Evolutionary conservation across 2,797 vertebrate species (phyloP).

Genomic region (Crax fasciolata): DNA sequence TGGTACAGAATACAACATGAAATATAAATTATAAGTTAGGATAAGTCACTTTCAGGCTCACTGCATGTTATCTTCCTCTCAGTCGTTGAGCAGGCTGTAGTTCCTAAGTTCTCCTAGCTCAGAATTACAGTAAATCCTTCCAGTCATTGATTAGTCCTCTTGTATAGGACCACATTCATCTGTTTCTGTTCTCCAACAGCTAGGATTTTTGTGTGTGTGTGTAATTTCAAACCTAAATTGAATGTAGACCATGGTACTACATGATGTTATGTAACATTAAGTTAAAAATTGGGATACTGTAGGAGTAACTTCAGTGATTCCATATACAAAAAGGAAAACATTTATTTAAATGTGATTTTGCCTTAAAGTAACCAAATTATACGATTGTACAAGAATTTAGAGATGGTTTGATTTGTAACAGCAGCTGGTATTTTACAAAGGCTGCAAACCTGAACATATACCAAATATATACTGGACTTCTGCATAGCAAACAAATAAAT

Average conservation of each 20-base stretch:
- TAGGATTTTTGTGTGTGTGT: neutral
- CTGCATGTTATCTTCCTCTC: neutral
- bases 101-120: neutral
- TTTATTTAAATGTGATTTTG: neutral
- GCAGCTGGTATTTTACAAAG: neutral
- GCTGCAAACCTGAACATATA: neutral
- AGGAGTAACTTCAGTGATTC: neutral
- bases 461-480: neutral
- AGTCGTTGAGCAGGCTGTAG: neutral
- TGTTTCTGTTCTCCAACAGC: neutral
- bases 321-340: neutral
- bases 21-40: neutral
- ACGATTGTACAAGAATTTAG: neutral
- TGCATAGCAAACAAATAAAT: neutral
- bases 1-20: neutral
- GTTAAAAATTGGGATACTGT: neutral
- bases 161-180: neutral
- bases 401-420: neutral
- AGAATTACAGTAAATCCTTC: neutral
- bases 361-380: neutral
- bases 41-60: neutral
- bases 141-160: neutral
- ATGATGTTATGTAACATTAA: neutral
- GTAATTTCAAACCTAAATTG: neutral
- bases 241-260: neutral